Base-by-base conservation (phyloP, 2,888 invertebrate species). In the Stenichneumon culpator region DNA sequence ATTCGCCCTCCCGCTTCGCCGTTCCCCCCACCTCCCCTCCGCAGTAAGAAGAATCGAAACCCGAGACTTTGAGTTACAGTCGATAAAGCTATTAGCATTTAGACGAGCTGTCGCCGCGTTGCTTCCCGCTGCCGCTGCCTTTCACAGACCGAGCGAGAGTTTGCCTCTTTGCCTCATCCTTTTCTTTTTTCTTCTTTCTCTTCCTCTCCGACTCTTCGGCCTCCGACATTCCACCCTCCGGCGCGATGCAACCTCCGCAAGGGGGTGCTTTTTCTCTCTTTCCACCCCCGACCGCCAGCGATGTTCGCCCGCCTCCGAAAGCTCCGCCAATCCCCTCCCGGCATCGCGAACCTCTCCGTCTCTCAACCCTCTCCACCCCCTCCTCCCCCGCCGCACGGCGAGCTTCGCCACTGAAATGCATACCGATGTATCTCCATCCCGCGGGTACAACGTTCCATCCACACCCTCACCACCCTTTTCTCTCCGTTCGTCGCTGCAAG, bases 61-160 rank as follows among this genome's bases (percentile, higher is more conserved):
- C 90, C 90, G 89, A 88, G 90, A 92, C 91, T 91, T 91, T 90
- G 91, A 91, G 89, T 91, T 91, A 89, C 91, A 93, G 91, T 93
- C 93, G 93, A 93, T 93, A 93, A 93, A 92, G 92, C 93, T 92
- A 94, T 94, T 94, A 94, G 93, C 93, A 94, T 94, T 93, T 94
- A 94, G 93, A 94, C 93, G 93, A 93, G 93, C 93, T 93, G 93
- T 93, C 93, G 93, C 88, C 89, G 88, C 86, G 86, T 75, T 70
- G 84, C 79, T 88, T 86, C 86, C 80, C 70, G 39, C 39, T 39
- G 39, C 39, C 87, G 87, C 84, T 69, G 65, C 82, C 82, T 75
- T 78, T 82, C 39, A 39, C 39, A 9, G 39, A 65, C 79, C 79
- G 77, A 63, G 72, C 74, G 78, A 72, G 63, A 57, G 78, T 79